Evolutionary conservation across 2,888 invertebrate species (phyloP).

Genomic region (Drosophila siamana): DNA sequence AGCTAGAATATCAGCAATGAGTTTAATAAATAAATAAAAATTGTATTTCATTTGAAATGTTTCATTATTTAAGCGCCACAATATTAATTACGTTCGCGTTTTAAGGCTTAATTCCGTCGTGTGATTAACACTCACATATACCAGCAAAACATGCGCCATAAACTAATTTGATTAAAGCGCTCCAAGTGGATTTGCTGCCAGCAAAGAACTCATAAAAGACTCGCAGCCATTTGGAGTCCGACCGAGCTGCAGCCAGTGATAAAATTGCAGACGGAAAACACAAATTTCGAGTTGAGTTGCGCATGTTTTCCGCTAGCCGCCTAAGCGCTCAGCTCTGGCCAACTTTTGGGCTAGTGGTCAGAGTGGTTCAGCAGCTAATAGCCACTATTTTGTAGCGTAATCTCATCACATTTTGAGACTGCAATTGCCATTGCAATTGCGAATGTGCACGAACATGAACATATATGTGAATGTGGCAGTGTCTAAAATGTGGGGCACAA

Average conservation of each 20-base stretch:
- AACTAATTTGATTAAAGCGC: neutral
- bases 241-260: conserved; percentile 28
- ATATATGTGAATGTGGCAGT: no score
- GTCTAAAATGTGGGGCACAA: conserved; percentile 7
- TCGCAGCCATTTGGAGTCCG: conserved; percentile 21
- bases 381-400: conserved; percentile 60
- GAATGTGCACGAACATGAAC: conserved; percentile 1
- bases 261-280: conserved; percentile 43
- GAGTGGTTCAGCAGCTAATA: conserved; percentile 11
- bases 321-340: conserved; percentile 18
- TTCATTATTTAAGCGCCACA: no score
- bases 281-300: conserved; percentile 23
- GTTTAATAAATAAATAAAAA: no score
- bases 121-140: neutral
- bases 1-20: no score
- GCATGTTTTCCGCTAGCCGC: conserved; percentile 27
- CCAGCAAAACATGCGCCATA: neutral
- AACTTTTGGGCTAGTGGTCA: conserved; percentile 7
- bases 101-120: neutral
- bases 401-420: conserved; percentile 60
- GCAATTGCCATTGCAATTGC: conserved; percentile 43
- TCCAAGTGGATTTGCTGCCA: neutral
- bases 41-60: no score
- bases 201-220: neutral
- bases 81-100: neutral